Evolutionary conservation across 2,888 invertebrate genomes (phyloP).

Genomic region (Doris montereyensis): DNA sequence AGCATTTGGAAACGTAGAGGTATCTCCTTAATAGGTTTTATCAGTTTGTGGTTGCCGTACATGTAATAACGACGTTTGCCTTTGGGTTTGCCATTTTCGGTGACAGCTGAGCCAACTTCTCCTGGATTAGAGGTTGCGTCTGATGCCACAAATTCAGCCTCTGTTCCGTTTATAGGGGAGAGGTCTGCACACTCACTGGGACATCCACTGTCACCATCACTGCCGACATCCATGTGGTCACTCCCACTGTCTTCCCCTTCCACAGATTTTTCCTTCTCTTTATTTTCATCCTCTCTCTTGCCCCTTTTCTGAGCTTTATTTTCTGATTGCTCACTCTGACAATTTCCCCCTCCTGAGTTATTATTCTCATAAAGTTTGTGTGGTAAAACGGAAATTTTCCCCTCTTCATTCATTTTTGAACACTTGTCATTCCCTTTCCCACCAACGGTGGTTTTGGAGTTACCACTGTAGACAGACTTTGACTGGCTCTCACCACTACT

Average conservation of each 20-base stretch:
- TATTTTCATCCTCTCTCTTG: background rate
- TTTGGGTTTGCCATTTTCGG: slow-evolving; percentile 40
- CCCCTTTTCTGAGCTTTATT: too few relatives aligned
- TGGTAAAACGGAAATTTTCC: too few relatives aligned
- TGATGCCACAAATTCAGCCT: background rate
- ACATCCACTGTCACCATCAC: slow-evolving; percentile 45
- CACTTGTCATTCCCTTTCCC: too few relatives aligned
- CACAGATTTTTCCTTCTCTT: slow-evolving; percentile 30
- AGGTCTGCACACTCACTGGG: slow-evolving; percentile 43
- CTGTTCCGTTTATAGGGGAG: slow-evolving; percentile 28
- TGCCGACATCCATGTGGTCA: slow-evolving; percentile 32
- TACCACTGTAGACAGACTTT: too few relatives aligned
- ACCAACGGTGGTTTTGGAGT: too few relatives aligned
- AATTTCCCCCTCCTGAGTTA: too few relatives aligned
- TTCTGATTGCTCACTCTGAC: too few relatives aligned
- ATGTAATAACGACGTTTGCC: slow-evolving; percentile 63
- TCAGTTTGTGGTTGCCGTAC: slow-evolving; percentile 65
- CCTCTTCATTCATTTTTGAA: too few relatives aligned
- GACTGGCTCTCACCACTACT: too few relatives aligned
- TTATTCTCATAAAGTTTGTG: too few relatives aligned
- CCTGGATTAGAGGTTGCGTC: background rate
- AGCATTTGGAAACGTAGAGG: slow-evolving; percentile 65
- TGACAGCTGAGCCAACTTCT: background rate
- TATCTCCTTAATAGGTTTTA: slow-evolving; percentile 69
- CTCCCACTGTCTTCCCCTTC: slow-evolving; percentile 23